These are phyloP conservation scores for Gymnorhina tibicen DNA, from an alignment of 2,113 vertebrate genomes.

Conservation along the genomic window DNA sequence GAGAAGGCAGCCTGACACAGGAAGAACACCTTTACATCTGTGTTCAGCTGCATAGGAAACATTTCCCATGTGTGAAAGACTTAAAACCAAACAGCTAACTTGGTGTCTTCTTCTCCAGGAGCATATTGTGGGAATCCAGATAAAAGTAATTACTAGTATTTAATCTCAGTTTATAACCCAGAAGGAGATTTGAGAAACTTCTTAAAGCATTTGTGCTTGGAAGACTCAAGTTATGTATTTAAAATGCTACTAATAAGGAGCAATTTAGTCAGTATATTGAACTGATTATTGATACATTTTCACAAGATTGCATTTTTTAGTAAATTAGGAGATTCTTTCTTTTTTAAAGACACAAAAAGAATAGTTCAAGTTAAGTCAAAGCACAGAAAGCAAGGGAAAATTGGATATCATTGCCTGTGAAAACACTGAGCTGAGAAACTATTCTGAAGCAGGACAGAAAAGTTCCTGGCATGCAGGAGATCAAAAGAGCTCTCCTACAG, in stretches of 20 bases:
- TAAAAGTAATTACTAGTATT: not conserved
- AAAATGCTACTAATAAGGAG: not conserved
- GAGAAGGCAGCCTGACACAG: not conserved
- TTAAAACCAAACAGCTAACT: not conserved
- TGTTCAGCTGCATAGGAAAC: not conserved
- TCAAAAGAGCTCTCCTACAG: conserved; percentile 38
- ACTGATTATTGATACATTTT: not conserved
- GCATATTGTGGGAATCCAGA: not conserved
- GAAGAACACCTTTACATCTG: not conserved
- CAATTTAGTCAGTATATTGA: not conserved
- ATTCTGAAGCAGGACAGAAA: not conserved
- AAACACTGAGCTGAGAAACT: not conserved
- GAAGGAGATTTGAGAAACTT: not conserved
- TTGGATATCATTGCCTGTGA: not conserved
- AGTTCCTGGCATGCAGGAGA: not conserved
- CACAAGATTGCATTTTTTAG: not conserved
- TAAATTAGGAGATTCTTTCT: not conserved
- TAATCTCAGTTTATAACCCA: not conserved
- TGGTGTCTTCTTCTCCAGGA: not conserved
- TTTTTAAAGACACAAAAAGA: not conserved
- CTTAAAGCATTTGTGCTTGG: not conserved
- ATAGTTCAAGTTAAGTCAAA: not conserved
- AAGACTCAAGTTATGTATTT: not conserved
- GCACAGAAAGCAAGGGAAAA: not conserved
- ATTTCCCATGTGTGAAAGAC: not conserved